Evolutionary conservation across 2,888 invertebrate species (phyloP), one percentile per base, ranked within the genome.

Genomic region (Bhutanitis thaidina): DNA sequence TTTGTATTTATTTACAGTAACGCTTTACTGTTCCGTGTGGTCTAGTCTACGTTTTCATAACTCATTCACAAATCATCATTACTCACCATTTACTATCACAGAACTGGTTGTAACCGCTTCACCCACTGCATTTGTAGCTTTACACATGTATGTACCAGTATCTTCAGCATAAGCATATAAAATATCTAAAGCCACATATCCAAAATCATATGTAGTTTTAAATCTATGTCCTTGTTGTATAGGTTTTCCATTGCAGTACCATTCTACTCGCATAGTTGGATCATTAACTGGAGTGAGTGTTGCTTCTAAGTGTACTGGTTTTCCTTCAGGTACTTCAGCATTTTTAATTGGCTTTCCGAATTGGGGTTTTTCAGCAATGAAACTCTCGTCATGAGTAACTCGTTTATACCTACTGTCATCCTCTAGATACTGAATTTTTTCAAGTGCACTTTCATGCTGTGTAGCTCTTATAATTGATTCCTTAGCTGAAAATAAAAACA

Each of bases 261-360:
- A 99, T 87, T 99, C 98, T 8, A 99, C 97, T 61, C 94, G 94
- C 98, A 99, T 98, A 7, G 97, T 97, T 3, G 99, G 98, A 80
- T 99, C 99, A 69, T 98, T 98, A 32, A 98, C 96, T 0, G 99
- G 99, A 0, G 97, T 97, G 29, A 99, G 89, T 4, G 98, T 98
- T 0, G 97, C 97, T 86, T 98, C 98, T 64, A 98, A 89, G 79
- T 98, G 98, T 51, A 97, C 95, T 47, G 95, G 95, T 54, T 92
- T 92, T 15, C 97, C 97, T 87, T 98, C 98, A 9, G 94, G 91
- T 12, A 96, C 92, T 67, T 95, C 94, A 60, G 94, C 96, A 69
- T 95, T 96, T 71, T 96, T 96, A 61, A 98, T 86, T 7, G 97
- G 96, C 64, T 96, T 93, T 47, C 96, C 96, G 65, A 97, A 97